Base-by-base conservation (phyloP, 2,888 invertebrate genomes). In the Pseudococcus longispinus region DNA sequence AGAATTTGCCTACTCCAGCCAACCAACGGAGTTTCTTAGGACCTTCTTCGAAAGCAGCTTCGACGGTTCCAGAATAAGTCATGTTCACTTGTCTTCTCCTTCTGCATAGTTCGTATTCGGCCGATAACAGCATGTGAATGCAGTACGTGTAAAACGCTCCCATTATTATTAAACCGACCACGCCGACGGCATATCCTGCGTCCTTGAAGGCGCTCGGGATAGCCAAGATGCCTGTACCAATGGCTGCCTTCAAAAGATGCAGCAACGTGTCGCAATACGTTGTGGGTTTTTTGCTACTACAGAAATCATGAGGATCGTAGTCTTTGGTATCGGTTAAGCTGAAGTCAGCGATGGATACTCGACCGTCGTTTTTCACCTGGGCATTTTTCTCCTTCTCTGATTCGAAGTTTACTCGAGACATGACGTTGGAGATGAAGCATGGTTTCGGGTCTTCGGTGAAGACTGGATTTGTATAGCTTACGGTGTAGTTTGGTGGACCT, bases 121-220 rank as follows among this genome's bases (percentile, higher is more conserved):
- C 13, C 9, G 86, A 74, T 26, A 97, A 94, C 88, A 99, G 92
- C 88, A 97, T 92, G 90, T 98, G 96, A 91, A 98, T 97, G 90
- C 98, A 98, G 91, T 98, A 98, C 4, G 97, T 96, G 91, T 97
- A 97, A 46, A 98, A 93, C 29, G 95, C 91, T 0, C 97, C 98
- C 89, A 99, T 96, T 5, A 96, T 89, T 15, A 96, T 91, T 0
- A 98, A 95, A 9, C 96, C 96, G 23, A 96, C 91, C 1, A 94
- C 90, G 13, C 98, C 98, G 3, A 97, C 93, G 87, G 93, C 92
- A 89, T 96, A 94, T 2, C 97, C 97, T 0, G 97, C 93, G 90
- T 97, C 94, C 89, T 93, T 93, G 90, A 97, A 95, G 0, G 97
- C 97, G 89, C 94, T 93, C 0, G 97, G 97, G 95, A 98, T 96